Base-by-base conservation (phyloP, 2,113 vertebrate genomes). In the Spilogale gracilis region DNA sequence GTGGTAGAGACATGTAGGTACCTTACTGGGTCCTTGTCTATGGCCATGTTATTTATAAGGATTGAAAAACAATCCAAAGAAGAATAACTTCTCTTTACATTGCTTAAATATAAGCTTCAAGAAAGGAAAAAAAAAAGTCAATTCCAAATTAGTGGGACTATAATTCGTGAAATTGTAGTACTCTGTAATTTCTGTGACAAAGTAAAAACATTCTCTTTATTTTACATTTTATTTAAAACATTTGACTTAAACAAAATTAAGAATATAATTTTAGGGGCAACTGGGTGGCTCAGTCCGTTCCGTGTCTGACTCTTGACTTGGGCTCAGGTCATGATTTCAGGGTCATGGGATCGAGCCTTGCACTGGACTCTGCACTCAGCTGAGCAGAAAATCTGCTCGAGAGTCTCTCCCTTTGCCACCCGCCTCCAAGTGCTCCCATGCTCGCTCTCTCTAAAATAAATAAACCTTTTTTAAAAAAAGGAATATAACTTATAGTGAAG, bases 151-250 rank as follows among this genome's bases (percentile, higher is more conserved):
- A 71, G n/a, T 54, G 60, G 67, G 18, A 13, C 6, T 79, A 0
- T 89, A 92, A 91, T 61, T 95, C 80, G 17, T 92, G 38, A 94
- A 81, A 95, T 92, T 95, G 89, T 86, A 93, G 43, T 67, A n/a
- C 50, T 63, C 18, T 45, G 3, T 82, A 71, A 89, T 52, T 94
- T 92, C 94, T 82, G n/a, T 48, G 6, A 43, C 48, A 58, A 73
- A 74, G 10, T 85, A 81, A 94, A 92, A 76, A 38, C 16, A 67
- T 79, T 79, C 11, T 89, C 0, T 81, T 91, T 7, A 52, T 88
- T 45, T 81, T 56, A 18, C 18, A 78, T 74, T 83, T 86, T 6
- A 52, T 83, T 80, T 38, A 81, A 81, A 83, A 84, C 4, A 32
- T 79, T 89, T 89, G 52, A 84, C 21, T 94, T 50, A 82, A 61